Base-by-base conservation (phyloP, 2,888 invertebrate genomes). In the Julus scandinavius region DNA sequence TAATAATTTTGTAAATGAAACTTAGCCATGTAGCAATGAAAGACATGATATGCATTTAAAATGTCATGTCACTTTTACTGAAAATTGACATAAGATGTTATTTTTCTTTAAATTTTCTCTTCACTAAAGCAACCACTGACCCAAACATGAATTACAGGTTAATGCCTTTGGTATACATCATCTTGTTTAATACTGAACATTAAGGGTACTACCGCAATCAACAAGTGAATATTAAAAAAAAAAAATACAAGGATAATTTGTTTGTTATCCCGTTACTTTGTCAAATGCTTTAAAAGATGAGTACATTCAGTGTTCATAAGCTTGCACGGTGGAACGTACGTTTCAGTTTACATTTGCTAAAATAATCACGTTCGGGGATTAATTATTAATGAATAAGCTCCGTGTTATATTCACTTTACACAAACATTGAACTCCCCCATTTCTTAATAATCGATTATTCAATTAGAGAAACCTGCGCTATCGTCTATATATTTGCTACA, bases 321-420 rank as follows among this genome's bases (percentile, higher is more conserved):
- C 72, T 6, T 29, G n/a, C 63, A 17, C 7, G 15, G 13, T 49
- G 9, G 29, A 29, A 72, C 72, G 72, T 72, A 29, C 72, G 29
- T 72, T 72, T 72, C 29, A 29, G 72, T 72, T 29, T n/a, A 72
- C 72, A 72, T 72, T 72, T 72, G 72, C 29, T 72, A 72, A 72
- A 72, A 72, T 72, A n/a, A 72, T 72, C 72, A 72, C 72, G 72
- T 72, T 72, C 72, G 72, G 29, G 72, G 72, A 72, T 72, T 72
- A 72, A 72, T 72, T 72, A 72, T 72, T 72, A 72, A 72, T 72
- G 72, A 72, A 72, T 20, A 72, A 29, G 72, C 29, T 72, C 72
- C 9, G 29, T 72, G 72, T 29, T 9, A 72, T 20, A 72, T 72
- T 72, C 72, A 72, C 72, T 72, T 72, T 72, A 9, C 29, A 20